A percentile compares a stretch with the other conserved stretches of the same genome.
These are phyloP conservation scores for Genyomyrus donnyi DNA, from an alignment of 2,113 vertebrate genomes.

Conservation along the genomic window DNA sequence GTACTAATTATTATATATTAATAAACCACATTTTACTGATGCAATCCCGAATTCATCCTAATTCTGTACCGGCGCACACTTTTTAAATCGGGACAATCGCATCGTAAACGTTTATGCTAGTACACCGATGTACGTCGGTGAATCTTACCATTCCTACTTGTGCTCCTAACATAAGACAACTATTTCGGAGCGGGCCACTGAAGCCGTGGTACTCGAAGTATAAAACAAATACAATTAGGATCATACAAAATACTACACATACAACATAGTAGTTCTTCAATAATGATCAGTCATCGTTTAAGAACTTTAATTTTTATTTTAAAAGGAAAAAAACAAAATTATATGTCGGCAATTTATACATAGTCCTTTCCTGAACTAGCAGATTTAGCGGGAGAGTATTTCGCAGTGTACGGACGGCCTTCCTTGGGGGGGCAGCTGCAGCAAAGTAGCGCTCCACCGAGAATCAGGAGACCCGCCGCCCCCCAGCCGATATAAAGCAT, in stretches of 20 bases:
- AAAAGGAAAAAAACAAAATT: background rate
- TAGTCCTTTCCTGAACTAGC: constrained; percentile 71
- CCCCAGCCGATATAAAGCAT: constrained; percentile 66
- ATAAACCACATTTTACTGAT: background rate
- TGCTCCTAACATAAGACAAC: background rate
- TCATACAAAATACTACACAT: background rate
- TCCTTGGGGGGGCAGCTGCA: constrained; percentile 66
- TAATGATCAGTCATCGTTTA: background rate
- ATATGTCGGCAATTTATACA: constrained; percentile 39
- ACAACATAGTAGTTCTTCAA: background rate
- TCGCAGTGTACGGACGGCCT: constrained; percentile 67
- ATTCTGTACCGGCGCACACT: background rate
- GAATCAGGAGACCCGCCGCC: constrained; percentile 64
- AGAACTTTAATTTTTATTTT: background rate
- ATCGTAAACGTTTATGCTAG: background rate
- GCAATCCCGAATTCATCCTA: background rate
- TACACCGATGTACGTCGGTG: background rate
- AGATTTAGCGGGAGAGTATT: constrained; percentile 70
- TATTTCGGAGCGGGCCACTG: background rate
- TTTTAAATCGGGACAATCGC: background rate
- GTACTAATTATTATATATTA: background rate
- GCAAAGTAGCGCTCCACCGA: constrained; percentile 76
- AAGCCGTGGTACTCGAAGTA: background rate
- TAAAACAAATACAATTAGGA: background rate
- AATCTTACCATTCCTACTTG: background rate